phyloP scores from a whole-genome alignment of 64 coral and sea anemone genomes.

The Astreopora myriophthalma region DNA sequence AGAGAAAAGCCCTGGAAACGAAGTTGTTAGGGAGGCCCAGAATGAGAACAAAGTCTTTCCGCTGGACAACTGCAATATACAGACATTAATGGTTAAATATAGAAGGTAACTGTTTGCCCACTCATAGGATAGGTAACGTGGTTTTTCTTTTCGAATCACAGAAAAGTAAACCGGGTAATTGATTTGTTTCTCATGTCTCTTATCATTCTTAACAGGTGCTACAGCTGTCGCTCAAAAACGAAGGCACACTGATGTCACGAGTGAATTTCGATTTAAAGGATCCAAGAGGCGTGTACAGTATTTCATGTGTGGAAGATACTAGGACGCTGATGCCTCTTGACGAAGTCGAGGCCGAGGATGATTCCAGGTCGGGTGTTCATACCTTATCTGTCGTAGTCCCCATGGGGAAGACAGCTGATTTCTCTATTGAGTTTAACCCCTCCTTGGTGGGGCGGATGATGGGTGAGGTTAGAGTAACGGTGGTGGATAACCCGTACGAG shows the following conservation, averaged over 20 bases:
- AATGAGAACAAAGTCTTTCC: no score
- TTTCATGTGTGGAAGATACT: slow-evolving; percentile 69
- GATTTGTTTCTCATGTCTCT: no score
- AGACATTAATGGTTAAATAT: no score
- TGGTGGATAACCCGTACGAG: slow-evolving; percentile 95
- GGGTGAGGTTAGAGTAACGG: slow-evolving; percentile 82
- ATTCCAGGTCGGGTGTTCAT: slow-evolving; percentile 19
- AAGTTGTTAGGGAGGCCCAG: no score
- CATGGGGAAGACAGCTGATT: slow-evolving; percentile 83
- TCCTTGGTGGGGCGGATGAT: slow-evolving; percentile 38
- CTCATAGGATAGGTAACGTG: no score
- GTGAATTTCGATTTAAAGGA: slow-evolving; percentile 88
- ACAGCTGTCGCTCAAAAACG: slow-evolving; percentile 81
- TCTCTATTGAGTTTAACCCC: slow-evolving; percentile 90
- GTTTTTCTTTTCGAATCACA: neutral
- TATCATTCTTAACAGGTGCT: slow-evolving; percentile 18
- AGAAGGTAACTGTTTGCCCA: no score
- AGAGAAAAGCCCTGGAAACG: no score
- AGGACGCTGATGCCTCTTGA: slow-evolving; percentile 68
- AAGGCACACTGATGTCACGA: slow-evolving; percentile 83
- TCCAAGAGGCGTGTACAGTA: slow-evolving; percentile 64
- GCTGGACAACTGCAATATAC: no score
- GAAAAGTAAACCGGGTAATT: no score
- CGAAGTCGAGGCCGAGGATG: slow-evolving; percentile 15
- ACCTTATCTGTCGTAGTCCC: slow-evolving; percentile 72